These are phyloP conservation scores for Chloroclystis v-ata DNA, from an alignment of 2,888 invertebrate genomes.

Conservation along the genomic window DNA sequence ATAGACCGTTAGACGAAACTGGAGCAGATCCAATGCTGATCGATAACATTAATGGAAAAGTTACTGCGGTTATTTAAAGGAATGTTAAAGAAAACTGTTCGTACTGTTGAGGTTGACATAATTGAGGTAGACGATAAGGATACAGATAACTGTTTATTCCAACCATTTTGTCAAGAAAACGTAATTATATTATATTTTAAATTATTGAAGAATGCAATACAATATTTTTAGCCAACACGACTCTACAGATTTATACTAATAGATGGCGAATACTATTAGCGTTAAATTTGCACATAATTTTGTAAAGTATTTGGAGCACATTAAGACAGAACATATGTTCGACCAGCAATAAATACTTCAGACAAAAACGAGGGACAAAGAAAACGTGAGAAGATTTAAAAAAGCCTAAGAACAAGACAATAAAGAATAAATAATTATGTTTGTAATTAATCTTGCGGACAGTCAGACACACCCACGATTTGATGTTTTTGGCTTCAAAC, in stretches of 20 bases:
- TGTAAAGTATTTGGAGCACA: too few relatives aligned
- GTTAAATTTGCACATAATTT: too few relatives aligned
- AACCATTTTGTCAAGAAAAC: too few relatives aligned
- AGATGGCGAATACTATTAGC: too few relatives aligned
- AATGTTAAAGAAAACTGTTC: too few relatives aligned
- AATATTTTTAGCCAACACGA: too few relatives aligned
- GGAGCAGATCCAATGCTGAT: constrained; percentile 20
- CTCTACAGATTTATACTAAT: too few relatives aligned
- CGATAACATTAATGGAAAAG: background rate
- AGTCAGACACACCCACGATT: constrained; percentile 17
- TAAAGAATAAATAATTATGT: constrained; percentile 5
- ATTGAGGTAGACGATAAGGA: too few relatives aligned
- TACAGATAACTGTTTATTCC: too few relatives aligned
- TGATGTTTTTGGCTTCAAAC: constrained; percentile 11
- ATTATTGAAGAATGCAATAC: too few relatives aligned
- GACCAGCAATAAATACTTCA: background rate
- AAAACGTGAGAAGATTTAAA: constrained; percentile 3
- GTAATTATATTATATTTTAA: too few relatives aligned
- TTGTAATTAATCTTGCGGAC: constrained; percentile 15
- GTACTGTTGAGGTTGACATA: too few relatives aligned
- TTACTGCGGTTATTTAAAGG: background rate
- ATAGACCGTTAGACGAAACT: constrained; percentile 17
- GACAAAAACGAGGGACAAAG: background rate
- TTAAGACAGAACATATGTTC: background rate
- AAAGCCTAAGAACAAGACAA: constrained; percentile 12